phyloP scores from a whole-genome alignment of 2,797 vertebrate genomes.

The Anniella stebbinsi region DNA sequence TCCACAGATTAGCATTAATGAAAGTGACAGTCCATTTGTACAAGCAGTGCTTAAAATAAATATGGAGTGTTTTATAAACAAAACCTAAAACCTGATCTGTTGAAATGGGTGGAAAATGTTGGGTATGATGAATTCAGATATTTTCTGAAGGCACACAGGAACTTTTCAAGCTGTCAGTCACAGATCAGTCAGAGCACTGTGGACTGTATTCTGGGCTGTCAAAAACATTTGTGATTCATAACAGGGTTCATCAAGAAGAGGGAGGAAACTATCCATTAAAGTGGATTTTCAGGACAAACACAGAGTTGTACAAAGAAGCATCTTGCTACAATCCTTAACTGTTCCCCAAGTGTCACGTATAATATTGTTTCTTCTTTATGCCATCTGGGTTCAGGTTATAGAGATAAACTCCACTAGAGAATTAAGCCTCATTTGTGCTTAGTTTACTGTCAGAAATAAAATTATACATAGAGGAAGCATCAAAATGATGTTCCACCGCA shows the following conservation, averaged over 20 bases:
- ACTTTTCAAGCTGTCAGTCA: slow-evolving; percentile 57
- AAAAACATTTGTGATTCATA: slow-evolving; percentile 57
- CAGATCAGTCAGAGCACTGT: slow-evolving; percentile 25
- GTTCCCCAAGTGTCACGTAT: not conserved
- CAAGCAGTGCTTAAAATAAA: not conserved
- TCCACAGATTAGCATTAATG: no score
- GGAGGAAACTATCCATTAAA: not conserved
- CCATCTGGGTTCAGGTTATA: not conserved
- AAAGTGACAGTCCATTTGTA: not conserved
- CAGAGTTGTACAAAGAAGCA: slow-evolving; percentile 6
- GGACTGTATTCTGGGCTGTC: slow-evolving; percentile 41
- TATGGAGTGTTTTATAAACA: no score
- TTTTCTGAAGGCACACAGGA: slow-evolving; percentile 57
- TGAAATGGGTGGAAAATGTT: not conserved
- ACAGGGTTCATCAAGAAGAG: slow-evolving; percentile 32
- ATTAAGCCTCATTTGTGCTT: not conserved
- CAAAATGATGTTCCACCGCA: not conserved
- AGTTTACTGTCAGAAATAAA: slow-evolving; percentile 38
- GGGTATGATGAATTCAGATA: not conserved
- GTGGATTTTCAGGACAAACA: slow-evolving; percentile 33
- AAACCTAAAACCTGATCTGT: no score
- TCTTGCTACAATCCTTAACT: slow-evolving; percentile 1
- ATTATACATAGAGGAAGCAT: accelerated
- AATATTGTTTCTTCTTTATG: accelerated
- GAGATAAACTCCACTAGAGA: accelerated